These are phyloP conservation scores for Triplophysa dalaica DNA, from an alignment of 2,113 vertebrate species.

Conservation along the genomic window DNA sequence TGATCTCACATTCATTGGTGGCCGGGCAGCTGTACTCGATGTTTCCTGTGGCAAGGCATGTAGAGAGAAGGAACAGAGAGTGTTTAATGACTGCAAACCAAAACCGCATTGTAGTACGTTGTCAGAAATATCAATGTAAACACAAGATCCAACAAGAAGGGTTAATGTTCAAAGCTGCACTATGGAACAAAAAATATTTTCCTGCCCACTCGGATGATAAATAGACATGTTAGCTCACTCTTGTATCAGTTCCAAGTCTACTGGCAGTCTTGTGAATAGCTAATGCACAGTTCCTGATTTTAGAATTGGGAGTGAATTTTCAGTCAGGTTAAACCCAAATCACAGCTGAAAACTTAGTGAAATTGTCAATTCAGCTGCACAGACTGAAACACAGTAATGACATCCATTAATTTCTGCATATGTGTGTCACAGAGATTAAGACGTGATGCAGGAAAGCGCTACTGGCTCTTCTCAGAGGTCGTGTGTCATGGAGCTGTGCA, in stretches of 20 bases:
- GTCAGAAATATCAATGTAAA: background rate
- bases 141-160: background rate
- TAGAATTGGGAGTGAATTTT: background rate
- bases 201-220: background rate
- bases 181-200: background rate
- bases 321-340: background rate
- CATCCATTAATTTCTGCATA: background rate
- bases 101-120: background rate
- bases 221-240: no score
- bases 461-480: constrained; percentile 16
- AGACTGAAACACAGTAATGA: background rate
- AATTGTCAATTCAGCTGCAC: background rate
- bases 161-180: no score
- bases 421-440: background rate
- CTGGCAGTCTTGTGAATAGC: no score
- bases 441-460: background rate
- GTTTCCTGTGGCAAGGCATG: constrained; percentile 83
- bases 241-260: no score
- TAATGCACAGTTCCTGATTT: background rate
- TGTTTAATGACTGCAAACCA: constrained; percentile 46
- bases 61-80: constrained; percentile 57
- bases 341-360: background rate
- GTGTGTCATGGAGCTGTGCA: constrained; percentile 31
- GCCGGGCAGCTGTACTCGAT: constrained; percentile 99
- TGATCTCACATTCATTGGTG: constrained; percentile 98